phyloP scores from a whole-genome alignment of 2,113 vertebrate species.

The Pterocles burchelli region DNA sequence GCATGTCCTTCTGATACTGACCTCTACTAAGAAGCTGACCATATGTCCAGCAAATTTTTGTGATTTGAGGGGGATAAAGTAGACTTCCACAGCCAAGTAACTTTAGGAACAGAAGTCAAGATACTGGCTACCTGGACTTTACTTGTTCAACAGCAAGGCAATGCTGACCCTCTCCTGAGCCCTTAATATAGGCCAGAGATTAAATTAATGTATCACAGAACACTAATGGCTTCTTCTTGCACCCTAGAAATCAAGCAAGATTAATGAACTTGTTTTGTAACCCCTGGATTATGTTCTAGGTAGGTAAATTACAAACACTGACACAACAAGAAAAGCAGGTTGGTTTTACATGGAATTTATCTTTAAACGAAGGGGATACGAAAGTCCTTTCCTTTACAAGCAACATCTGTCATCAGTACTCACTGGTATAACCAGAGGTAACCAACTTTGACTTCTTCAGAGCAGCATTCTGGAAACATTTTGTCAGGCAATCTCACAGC shows the following conservation, averaged over 20 bases:
- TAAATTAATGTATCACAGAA: neutral
- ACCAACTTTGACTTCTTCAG: neutral
- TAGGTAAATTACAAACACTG: neutral
- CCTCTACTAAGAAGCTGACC: neutral
- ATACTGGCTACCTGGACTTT: neutral
- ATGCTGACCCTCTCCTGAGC: neutral
- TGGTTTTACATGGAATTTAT: neutral
- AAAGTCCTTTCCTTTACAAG: neutral
- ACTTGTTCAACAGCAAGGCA: neutral
- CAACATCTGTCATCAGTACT: neutral
- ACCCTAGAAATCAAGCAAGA: neutral
- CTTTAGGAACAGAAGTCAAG: neutral
- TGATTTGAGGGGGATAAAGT: neutral
- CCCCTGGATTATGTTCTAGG: neutral
- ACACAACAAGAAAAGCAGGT: neutral
- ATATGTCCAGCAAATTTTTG: neutral
- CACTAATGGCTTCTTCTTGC: neutral
- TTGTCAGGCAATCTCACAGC: neutral
- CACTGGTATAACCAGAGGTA: neutral
- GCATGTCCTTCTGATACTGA: neutral
- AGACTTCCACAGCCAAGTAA: neutral
- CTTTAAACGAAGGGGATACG: neutral
- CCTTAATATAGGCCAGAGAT: neutral
- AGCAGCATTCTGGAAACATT: neutral
- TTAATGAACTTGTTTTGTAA: neutral